Evolutionary conservation across 2,888 invertebrate species (phyloP).

Genomic region (Callyntrura guangdongensis): DNA sequence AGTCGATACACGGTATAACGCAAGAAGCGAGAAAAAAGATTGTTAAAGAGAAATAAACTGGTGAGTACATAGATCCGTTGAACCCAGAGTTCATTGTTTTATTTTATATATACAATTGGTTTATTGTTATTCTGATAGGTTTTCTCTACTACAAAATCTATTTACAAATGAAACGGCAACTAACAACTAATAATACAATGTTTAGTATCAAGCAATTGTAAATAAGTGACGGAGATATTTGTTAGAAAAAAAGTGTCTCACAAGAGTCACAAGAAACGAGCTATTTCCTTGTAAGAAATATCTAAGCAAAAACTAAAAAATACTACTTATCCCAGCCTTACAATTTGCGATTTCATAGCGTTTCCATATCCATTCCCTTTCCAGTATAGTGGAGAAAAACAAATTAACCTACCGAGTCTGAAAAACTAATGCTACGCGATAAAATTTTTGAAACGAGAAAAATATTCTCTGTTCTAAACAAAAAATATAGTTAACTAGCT

Average conservation of each 20-base stretch:
- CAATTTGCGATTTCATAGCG: conserved; percentile 7
- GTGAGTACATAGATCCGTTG: not conserved
- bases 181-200: conserved; percentile 30
- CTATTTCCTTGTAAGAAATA: not conserved
- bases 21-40: too few species aligned
- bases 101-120: conserved; percentile 7
- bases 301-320: conserved; percentile 52
- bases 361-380: not conserved
- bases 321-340: conserved; percentile 61
- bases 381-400: not conserved
- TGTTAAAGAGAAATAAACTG: not conserved
- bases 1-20: not conserved
- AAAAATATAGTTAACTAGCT: not conserved
- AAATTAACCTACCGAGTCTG: too few species aligned
- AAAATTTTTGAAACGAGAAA: conserved; percentile 19
- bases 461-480: conserved; percentile 17
- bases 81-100: not conserved
- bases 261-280: not conserved
- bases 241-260: conserved; percentile 14
- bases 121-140: conserved; percentile 27
- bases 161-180: conserved; percentile 6
- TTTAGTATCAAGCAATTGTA: not conserved
- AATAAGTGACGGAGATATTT: not conserved
- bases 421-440: not conserved
- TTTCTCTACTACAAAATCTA: conserved; percentile 12